Evolutionary conservation across 37 sponge, comb jelly and placozoan species (phyloP).

Genomic region (Chondrilla cf. caribensis): DNA sequence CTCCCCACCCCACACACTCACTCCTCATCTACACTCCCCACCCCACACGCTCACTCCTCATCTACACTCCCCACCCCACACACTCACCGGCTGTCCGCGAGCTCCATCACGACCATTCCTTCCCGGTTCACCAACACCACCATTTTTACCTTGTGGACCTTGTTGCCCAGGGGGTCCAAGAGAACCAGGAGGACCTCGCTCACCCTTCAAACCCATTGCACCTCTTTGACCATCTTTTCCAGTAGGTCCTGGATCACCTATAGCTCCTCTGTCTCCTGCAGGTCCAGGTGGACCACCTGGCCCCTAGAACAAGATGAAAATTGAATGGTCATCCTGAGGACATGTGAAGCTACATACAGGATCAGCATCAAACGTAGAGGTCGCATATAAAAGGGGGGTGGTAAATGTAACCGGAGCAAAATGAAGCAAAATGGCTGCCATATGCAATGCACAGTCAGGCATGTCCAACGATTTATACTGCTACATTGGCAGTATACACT

Average conservation of each 20-base stretch:
- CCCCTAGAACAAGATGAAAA: conserved; percentile 38
- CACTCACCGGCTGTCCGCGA: not conserved
- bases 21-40: not conserved
- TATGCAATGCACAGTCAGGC: too few species aligned
- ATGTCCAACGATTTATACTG: too few species aligned
- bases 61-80: not conserved
- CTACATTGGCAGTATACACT: too few species aligned
- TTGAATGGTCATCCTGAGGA: too few species aligned
- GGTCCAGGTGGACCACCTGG: conserved; percentile 39
- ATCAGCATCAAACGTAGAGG: too few species aligned
- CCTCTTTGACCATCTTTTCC: conserved; percentile 2
- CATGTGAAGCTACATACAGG: too few species aligned
- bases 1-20: not conserved
- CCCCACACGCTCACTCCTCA: not conserved
- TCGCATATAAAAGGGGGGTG: too few species aligned
- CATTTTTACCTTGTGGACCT: not conserved
- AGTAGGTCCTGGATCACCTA: not conserved
- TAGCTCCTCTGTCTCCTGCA: conserved; percentile 21
- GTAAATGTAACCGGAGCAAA: too few species aligned
- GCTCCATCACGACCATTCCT: not conserved
- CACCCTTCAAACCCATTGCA: conserved; percentile 10
- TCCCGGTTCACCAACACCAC: not conserved
- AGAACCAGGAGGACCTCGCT: conserved; percentile 1
- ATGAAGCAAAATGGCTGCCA: too few species aligned
- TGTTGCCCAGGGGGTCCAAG: not conserved